These are phyloP conservation scores for Bacillus rossius DNA, from an alignment of 1,140 invertebrate genomes.

Conservation along the genomic window DNA sequence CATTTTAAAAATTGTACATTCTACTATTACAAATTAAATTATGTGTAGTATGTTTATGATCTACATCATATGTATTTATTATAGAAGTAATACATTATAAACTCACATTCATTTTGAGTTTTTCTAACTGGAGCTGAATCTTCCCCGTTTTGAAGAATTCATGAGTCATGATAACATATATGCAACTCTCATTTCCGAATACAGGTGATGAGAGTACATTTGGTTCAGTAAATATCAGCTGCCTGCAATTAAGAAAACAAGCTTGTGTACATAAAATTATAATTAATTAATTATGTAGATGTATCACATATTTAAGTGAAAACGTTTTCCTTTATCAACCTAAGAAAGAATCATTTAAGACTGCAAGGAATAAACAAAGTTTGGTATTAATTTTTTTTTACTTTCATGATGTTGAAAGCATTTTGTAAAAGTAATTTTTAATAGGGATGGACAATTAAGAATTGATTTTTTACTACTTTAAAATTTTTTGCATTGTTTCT, in stretches of 20 bases:
- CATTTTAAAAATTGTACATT: too few species aligned
- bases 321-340: too few species aligned
- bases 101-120: conserved; percentile 1
- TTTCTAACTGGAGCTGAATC: conserved; percentile 3
- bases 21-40: too few species aligned
- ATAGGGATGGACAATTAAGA: too few species aligned
- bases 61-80: neutral
- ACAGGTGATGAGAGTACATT: neutral
- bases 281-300: too few species aligned
- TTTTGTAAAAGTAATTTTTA: too few species aligned
- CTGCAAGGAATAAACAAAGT: neutral
- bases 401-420: too few species aligned
- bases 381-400: neutral
- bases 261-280: neutral
- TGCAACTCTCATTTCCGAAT: neutral
- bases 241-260: neutral
- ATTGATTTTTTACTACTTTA: neutral
- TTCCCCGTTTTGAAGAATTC: neutral
- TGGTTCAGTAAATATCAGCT: conserved; percentile 5
- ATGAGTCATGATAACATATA: conserved; percentile 4
- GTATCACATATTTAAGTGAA: too few species aligned
- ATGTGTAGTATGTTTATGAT: too few species aligned
- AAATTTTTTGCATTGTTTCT: neutral
- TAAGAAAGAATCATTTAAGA: too few species aligned
- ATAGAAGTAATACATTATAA: too few species aligned